These are phyloP conservation scores for Xestia sexstrigata DNA, from an alignment of 2,888 invertebrate species.

Conservation along the genomic window DNA sequence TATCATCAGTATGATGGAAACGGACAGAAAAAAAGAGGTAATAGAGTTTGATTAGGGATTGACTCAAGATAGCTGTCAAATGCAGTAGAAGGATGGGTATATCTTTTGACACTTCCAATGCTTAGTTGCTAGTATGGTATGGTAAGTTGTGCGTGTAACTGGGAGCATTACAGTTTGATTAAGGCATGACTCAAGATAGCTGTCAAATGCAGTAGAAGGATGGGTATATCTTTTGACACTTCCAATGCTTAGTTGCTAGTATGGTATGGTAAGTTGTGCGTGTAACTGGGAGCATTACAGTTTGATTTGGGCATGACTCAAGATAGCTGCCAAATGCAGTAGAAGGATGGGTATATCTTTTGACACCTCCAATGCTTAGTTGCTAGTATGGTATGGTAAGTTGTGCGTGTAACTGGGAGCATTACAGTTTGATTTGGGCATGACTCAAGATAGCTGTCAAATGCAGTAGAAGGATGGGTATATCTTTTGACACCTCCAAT, in stretches of 20 bases:
- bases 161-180: too few species aligned
- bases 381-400: neutral
- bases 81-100: neutral
- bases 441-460: neutral
- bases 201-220: neutral
- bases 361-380: neutral
- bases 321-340: neutral
- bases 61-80: neutral
- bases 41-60: neutral
- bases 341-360: neutral
- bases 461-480: neutral
- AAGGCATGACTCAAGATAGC: neutral
- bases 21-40: neutral
- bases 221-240: neutral
- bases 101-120: neutral
- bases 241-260: neutral
- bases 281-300: too few species aligned
- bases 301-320: neutral
- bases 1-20: neutral
- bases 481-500: neutral
- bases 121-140: neutral
- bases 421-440: slow-evolving; percentile 1
- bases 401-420: neutral
- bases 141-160: neutral
- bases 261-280: neutral